Evolutionary conservation across 2,113 vertebrate genomes (phyloP).

Genomic region (Ctenomys sociabilis): DNA sequence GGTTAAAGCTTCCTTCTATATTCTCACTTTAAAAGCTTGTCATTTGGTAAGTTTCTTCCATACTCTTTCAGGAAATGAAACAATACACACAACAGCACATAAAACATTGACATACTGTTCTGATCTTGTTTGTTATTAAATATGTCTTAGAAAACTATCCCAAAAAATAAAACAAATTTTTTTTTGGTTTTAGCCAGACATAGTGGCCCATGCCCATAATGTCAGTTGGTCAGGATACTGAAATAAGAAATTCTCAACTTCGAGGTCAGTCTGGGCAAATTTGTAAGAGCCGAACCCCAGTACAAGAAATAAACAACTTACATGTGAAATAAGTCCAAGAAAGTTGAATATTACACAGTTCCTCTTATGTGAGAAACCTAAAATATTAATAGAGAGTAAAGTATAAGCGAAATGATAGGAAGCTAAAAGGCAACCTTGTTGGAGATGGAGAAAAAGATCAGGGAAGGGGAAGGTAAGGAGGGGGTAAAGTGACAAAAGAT

Average conservation of each 20-base stretch:
- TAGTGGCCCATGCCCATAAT: neutral
- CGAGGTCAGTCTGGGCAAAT: neutral
- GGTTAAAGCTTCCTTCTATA: neutral
- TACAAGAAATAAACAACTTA: neutral
- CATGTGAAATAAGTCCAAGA: neutral
- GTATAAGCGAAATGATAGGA: neutral
- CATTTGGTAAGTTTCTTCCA: neutral
- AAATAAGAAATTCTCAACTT: neutral
- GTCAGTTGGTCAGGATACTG: neutral
- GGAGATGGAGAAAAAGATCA: neutral
- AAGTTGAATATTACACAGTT: neutral
- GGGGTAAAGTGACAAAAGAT: neutral
- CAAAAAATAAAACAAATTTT: too few species aligned
- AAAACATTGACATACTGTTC: neutral
- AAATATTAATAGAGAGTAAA: neutral
- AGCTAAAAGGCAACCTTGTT: neutral
- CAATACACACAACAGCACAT: neutral
- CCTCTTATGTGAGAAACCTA: neutral
- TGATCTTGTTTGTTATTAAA: constrained; percentile 16
- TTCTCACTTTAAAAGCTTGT: neutral
- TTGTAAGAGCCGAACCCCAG: neutral
- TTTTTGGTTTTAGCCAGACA: neutral
- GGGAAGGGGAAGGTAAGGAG: neutral
- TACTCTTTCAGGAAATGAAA: neutral
- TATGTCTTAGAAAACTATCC: neutral